Evolutionary conservation across 2,797 vertebrate genomes (phyloP).

Genomic region (Squalus acanthias): DNA sequence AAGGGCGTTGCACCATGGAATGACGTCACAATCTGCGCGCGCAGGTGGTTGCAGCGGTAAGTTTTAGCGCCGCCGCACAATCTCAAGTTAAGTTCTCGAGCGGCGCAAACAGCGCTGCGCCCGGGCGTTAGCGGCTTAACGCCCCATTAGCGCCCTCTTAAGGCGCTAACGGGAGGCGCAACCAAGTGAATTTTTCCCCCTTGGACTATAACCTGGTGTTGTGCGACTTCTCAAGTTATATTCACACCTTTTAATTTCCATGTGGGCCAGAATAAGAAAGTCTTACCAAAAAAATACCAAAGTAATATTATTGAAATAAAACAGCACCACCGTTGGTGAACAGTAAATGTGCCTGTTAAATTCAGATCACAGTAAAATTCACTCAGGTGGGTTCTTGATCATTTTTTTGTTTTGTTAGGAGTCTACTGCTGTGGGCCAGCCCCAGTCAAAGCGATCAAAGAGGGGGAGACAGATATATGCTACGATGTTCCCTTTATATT

Average conservation of each 20-base stretch:
- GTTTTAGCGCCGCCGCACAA: too few species aligned
- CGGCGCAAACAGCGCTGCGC: too few species aligned
- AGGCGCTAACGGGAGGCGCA: too few species aligned
- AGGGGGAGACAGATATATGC: not conserved
- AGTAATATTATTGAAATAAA: not conserved
- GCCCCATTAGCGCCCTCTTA: too few species aligned
- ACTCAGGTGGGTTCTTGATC: not conserved
- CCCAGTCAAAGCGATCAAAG: conserved; percentile 26
- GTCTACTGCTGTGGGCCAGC: conserved; percentile 31
- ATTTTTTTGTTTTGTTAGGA: not conserved
- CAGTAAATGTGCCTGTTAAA: not conserved
- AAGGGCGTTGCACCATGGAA: too few species aligned
- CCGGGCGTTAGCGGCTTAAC: too few species aligned
- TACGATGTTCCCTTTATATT: conserved; percentile 28
- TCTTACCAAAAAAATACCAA: not conserved
- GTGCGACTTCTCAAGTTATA: not conserved
- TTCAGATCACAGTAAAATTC: not conserved
- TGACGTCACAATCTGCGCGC: too few species aligned
- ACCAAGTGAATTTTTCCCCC: too few species aligned
- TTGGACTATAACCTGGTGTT: too few species aligned
- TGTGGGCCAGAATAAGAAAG: not conserved
- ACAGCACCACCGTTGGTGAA: not conserved
- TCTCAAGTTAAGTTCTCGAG: too few species aligned
- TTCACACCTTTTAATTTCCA: not conserved
- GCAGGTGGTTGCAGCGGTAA: too few species aligned